Base-by-base conservation (phyloP, 1,140 invertebrate genomes). In the Drosophila obscura region DNA sequence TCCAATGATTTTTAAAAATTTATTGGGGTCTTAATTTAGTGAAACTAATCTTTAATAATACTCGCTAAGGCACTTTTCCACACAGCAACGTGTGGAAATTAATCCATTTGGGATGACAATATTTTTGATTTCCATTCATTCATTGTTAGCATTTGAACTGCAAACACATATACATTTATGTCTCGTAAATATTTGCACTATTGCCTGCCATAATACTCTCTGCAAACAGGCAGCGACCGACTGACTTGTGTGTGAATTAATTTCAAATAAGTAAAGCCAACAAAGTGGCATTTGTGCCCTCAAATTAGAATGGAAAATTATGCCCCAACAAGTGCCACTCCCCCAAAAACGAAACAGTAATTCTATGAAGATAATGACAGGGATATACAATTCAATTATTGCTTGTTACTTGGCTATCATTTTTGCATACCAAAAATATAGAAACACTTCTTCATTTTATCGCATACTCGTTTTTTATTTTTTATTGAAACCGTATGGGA, bases 201-300 rank as follows among this genome's bases (percentile, higher is more conserved):
- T 75, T 55, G 44, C 16, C 50, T 24, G 41, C 24, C 58, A 51
- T 35, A 73, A 39, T 39, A 59, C 48, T 51, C 67, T 51, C 69
- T 52, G 31, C 46, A 49, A 24, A 73, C 48, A 51, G 15, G 26
- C 46, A 41, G 44, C 46, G 62, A 46, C 46, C 58, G 64, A 3
- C 43, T 22, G 65, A 57, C 44, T 67, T 73, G 56, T 43, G 64
- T 84, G 80, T 80, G 52, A 84, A 84, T 84, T 84, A 50, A 65
- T 48, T 31, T 56, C 49, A 83, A 77, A 80, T 84, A 49, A 59
- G 44, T 62, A 63, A 49, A 80, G 76, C 62, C 73, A 79, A 83
- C 75, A 76, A 45, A 66, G 45, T 45, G 46, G 45, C 1, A 49
- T 52, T 71, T 50, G 46, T 74, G 13, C 35, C 35, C 59, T 63